phyloP scores from a whole-genome alignment of 2,888 invertebrate species.

The Thera britannica region DNA sequence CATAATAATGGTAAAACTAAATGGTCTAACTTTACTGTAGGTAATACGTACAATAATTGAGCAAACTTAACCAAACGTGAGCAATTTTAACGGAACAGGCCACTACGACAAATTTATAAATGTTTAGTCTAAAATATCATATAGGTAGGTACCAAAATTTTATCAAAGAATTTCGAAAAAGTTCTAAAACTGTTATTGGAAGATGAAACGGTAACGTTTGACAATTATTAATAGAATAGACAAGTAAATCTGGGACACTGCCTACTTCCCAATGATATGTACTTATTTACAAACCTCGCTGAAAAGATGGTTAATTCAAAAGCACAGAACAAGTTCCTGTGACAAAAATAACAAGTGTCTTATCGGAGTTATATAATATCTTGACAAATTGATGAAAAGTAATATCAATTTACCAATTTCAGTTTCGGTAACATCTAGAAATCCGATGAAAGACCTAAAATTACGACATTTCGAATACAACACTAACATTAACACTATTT shows the following conservation, averaged over 20 bases:
- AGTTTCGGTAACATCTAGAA: constrained; percentile 30
- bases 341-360: constrained; percentile 19
- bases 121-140: constrained; percentile 20
- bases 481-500: constrained; percentile 80
- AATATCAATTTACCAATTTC: constrained; percentile 52
- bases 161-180: constrained; percentile 35
- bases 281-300: constrained; percentile 70
- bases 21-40: constrained; percentile 66
- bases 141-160: constrained; percentile 15
- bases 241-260: constrained; percentile 55
- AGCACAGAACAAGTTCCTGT: constrained; percentile 31
- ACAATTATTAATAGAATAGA: constrained; percentile 34
- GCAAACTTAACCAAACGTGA: constrained; percentile 83
- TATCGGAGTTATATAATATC: constrained; percentile 38
- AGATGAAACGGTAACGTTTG: constrained; percentile 47
- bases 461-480: constrained; percentile 70
- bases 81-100: constrained; percentile 70
- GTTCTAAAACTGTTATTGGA: constrained; percentile 35
- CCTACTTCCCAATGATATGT: constrained; percentile 75
- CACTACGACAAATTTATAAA: constrained; percentile 30
- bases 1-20: constrained; percentile 64
- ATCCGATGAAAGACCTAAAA: constrained; percentile 41
- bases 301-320: constrained; percentile 45
- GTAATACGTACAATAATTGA: constrained; percentile 77
- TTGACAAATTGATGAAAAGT: constrained; percentile 52